These are phyloP conservation scores for Aporrectodea caliginosa DNA, from an alignment of 1,140 invertebrate species.

Conservation along the genomic window DNA sequence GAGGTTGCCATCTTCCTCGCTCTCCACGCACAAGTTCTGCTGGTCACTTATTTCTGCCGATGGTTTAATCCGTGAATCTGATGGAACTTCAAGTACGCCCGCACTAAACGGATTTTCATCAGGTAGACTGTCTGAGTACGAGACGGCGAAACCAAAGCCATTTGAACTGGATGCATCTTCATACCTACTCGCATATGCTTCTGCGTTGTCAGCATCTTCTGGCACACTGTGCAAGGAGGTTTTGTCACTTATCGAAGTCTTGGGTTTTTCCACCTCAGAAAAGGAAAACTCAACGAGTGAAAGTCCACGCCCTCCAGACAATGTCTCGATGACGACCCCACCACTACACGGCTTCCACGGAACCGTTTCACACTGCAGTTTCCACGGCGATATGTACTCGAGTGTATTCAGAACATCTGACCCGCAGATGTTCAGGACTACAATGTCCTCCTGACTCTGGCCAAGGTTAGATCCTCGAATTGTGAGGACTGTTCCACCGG, in stretches of 20 bases:
- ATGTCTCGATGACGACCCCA: slow-evolving; percentile 27
- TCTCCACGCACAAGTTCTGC: too few species aligned
- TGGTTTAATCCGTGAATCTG: too few species aligned
- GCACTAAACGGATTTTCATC: too few species aligned
- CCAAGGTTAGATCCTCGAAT: slow-evolving; percentile 30
- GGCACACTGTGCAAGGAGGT: not conserved
- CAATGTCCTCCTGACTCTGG: slow-evolving; percentile 13
- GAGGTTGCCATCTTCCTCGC: too few species aligned
- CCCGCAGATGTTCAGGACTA: slow-evolving; percentile 27
- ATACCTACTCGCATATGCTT: not conserved
- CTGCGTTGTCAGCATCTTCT: not conserved
- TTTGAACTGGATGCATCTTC: too few species aligned
- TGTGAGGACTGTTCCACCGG: slow-evolving; percentile 26
- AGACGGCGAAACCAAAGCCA: too few species aligned
- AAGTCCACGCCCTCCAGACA: slow-evolving; percentile 17
- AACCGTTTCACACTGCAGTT: slow-evolving; percentile 25
- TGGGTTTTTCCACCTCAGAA: not conserved
- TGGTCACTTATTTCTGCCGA: too few species aligned
- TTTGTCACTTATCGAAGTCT: not conserved
- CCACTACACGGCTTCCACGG: slow-evolving; percentile 25
- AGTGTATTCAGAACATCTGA: slow-evolving; percentile 21
- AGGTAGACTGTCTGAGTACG: too few species aligned
- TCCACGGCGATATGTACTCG: slow-evolving; percentile 30
- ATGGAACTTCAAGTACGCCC: too few species aligned
- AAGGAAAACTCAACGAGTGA: slow-evolving; percentile 15